Percentiles rank a stretch among this genome's conserved stretches.
These are phyloP conservation scores for Manis pentadactyla DNA, from an alignment of 2,797 vertebrate species.

Conservation along the genomic window DNA sequence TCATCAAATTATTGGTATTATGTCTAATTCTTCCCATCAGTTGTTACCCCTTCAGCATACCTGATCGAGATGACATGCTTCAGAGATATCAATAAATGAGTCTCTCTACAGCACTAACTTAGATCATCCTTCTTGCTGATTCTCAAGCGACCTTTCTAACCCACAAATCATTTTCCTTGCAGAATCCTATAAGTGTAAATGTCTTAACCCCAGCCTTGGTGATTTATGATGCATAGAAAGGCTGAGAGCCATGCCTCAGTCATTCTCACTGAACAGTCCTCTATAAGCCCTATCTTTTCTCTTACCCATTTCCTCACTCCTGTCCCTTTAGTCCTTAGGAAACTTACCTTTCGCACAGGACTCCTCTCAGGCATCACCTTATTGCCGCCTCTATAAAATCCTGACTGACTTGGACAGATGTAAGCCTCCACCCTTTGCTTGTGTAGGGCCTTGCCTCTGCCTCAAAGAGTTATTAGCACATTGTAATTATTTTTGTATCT, in stretches of 20 bases:
- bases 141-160: constrained; percentile 23
- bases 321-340: not conserved
- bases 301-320: not conserved
- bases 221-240: not conserved
- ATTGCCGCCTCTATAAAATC: constrained; percentile 11
- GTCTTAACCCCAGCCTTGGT: not conserved
- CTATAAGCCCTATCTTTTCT: not conserved
- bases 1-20: not conserved
- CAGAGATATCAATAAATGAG: not conserved
- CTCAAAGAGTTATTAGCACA: not conserved
- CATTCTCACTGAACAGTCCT: not conserved
- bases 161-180: not conserved
- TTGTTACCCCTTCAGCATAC: not conserved
- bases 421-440: not conserved
- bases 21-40: not conserved
- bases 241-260: not conserved
- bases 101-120: not conserved
- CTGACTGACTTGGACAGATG: not conserved
- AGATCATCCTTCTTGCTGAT: not conserved
- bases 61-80: not conserved
- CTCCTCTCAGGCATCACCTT: not conserved
- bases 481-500: not conserved
- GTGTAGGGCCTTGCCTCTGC: not conserved
- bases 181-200: not conserved
- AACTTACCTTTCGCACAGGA: not conserved